These are phyloP conservation scores for Tinea semifulvella DNA, from an alignment of 2,888 invertebrate species.

Conservation along the genomic window DNA sequence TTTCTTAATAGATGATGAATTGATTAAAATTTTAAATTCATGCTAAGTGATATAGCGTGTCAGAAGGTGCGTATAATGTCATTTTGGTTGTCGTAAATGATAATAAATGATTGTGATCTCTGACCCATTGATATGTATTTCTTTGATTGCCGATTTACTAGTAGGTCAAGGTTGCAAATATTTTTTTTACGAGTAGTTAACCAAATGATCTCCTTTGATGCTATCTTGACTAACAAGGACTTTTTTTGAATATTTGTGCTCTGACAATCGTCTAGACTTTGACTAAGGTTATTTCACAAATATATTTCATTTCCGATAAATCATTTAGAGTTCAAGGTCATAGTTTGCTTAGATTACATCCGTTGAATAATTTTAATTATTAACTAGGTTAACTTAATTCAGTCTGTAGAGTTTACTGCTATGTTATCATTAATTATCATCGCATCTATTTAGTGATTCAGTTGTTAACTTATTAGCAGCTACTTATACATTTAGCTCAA, in stretches of 20 bases:
- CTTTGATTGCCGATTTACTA: conserved; percentile 25
- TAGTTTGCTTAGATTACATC: background rate
- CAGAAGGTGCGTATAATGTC: conserved; percentile 18
- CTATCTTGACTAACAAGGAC: conserved; percentile 13
- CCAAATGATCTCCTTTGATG: conserved; percentile 29
- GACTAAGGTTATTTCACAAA: background rate
- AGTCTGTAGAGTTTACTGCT: background rate
- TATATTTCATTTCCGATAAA: background rate
- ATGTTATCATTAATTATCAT: background rate
- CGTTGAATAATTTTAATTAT: background rate
- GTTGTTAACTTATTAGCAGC: conserved; percentile 2
- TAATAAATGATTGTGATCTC: conserved; percentile 46
- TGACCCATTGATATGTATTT: conserved; percentile 26
- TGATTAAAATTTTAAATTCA: background rate
- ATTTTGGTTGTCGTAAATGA: conserved; percentile 34
- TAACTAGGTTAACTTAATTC: conserved; percentile 5
- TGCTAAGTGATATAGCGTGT: background rate
- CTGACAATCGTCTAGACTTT: background rate
- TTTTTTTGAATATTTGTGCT: conserved; percentile 2
- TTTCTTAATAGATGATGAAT: background rate
- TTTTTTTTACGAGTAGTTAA: conserved; percentile 24
- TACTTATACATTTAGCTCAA: too few relatives aligned
- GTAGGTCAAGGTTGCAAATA: conserved; percentile 37
- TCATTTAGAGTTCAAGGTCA: conserved; percentile 1
- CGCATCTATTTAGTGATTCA: conserved; percentile 1